phyloP scores from a whole-genome alignment of 2,797 vertebrate species.

The Gymnothorax reevesii region DNA sequence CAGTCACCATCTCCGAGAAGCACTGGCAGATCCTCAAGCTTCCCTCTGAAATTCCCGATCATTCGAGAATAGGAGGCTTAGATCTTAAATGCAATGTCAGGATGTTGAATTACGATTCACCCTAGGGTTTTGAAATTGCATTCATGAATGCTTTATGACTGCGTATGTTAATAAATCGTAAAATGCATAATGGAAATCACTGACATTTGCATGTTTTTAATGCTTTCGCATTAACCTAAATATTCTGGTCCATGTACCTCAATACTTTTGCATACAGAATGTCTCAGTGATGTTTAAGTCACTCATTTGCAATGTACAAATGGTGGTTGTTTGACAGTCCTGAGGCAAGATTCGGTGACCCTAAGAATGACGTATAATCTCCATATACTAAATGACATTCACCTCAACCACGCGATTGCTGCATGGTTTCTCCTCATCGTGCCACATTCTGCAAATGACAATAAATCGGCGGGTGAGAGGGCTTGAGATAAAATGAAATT shows the following conservation, averaged over 20 bases:
- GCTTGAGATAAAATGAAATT: conserved; percentile 19
- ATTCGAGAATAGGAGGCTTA: neutral
- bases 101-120: conserved; percentile 7
- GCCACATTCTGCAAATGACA: conserved; percentile 21
- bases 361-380: neutral
- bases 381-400: neutral
- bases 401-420: neutral
- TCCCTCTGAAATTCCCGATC: neutral
- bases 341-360: neutral
- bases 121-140: neutral
- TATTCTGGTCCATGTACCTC: neutral
- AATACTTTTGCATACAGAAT: neutral
- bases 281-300: conserved; percentile 25
- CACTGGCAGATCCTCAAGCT: neutral
- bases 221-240: neutral
- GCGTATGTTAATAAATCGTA: conserved; percentile 25
- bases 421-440: neutral
- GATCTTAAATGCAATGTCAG: neutral
- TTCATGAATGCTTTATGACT: conserved; percentile 15
- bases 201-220: conserved; percentile 29
- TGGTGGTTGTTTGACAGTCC: neutral
- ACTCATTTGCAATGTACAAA: conserved; percentile 19
- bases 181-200: conserved; percentile 15
- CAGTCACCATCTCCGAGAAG: conserved; percentile 8
- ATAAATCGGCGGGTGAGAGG: conserved; percentile 9